phyloP scores from a whole-genome alignment of 2,113 vertebrate species.

The Natator depressus region DNA sequence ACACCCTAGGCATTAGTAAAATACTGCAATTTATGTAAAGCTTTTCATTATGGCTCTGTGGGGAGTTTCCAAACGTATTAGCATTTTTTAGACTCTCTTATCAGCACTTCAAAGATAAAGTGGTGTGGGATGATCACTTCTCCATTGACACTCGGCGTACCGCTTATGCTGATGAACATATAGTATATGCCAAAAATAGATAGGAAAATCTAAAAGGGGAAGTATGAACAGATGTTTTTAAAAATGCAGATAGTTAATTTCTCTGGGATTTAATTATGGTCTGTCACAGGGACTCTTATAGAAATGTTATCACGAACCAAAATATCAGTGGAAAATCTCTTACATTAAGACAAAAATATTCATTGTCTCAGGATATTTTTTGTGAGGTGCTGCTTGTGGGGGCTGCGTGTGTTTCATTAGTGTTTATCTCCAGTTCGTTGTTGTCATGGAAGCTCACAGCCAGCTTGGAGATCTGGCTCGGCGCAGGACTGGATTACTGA shows the following conservation, averaged over 20 bases:
- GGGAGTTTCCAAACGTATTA: slow-evolving; percentile 68
- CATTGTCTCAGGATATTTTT: neutral
- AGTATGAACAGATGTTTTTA: slow-evolving; percentile 52
- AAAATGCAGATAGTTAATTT: slow-evolving; percentile 11
- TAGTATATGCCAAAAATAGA: slow-evolving; percentile 16
- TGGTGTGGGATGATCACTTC: slow-evolving; percentile 31
- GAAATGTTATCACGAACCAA: slow-evolving; percentile 34
- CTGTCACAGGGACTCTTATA: slow-evolving; percentile 48
- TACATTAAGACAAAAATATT: slow-evolving; percentile 18
- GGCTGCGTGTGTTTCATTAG: slow-evolving; percentile 12
- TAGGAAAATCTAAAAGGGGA: slow-evolving; percentile 29
- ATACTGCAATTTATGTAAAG: slow-evolving; percentile 66
- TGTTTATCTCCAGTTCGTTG: slow-evolving; percentile 50
- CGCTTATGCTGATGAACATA: neutral
- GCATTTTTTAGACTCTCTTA: slow-evolving; percentile 68
- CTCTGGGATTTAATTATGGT: neutral
- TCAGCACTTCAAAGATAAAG: slow-evolving; percentile 68
- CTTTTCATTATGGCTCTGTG: slow-evolving; percentile 58
- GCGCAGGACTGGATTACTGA: slow-evolving; percentile 64
- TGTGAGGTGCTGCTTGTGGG: neutral
- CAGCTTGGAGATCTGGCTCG: slow-evolving; percentile 58
- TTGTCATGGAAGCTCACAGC: slow-evolving; percentile 66
- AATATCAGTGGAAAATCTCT: slow-evolving; percentile 23
- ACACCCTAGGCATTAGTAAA: slow-evolving; percentile 9
- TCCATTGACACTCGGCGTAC: neutral